Evolutionary conservation across 1,140 invertebrate species (phyloP).

Genomic region (Drosophila setifemur): DNA sequence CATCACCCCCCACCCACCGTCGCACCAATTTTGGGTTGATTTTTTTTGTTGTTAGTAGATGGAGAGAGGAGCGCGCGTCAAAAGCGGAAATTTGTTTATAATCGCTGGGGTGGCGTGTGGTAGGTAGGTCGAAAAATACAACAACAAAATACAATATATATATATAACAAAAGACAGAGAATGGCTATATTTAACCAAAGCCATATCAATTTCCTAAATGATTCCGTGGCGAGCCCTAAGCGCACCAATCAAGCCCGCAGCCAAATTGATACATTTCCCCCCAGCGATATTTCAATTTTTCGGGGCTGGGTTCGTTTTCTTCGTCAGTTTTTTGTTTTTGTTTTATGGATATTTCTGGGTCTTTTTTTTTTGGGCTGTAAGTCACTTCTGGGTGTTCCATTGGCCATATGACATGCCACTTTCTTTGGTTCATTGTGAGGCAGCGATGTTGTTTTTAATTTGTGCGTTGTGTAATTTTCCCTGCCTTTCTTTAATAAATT

Average conservation of each 20-base stretch:
- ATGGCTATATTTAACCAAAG: constrained; percentile 39
- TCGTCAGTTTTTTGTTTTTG: constrained; percentile 4
- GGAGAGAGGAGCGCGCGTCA: constrained; percentile 60
- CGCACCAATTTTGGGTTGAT: not conserved
- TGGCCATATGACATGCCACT: constrained; percentile 76
- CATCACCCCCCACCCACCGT: constrained; percentile 20
- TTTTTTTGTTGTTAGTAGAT: constrained; percentile 1
- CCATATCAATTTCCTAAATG: constrained; percentile 75
- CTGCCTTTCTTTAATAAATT: constrained; percentile 77
- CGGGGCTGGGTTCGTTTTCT: constrained; percentile 30
- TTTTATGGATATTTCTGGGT: not conserved
- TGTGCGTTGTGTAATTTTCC: constrained; percentile 73
- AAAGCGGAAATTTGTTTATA: constrained; percentile 81
- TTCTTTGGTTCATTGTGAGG: constrained; percentile 52
- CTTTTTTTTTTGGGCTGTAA: constrained; percentile 18
- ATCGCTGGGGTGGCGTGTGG: constrained; percentile 71
- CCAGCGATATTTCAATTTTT: constrained; percentile 65
- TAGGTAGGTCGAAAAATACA: no score
- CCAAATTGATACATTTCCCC: constrained; percentile 78
- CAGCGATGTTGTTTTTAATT: constrained; percentile 68
- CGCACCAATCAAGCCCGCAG: constrained; percentile 62
- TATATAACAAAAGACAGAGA: constrained; percentile 30
- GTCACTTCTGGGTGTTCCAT: constrained; percentile 72
- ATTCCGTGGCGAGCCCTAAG: constrained; percentile 60
- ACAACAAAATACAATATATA: no score